Base-by-base conservation (phyloP, 2,797 vertebrate genomes). In the Neosilurus mollespiculum region DNA sequence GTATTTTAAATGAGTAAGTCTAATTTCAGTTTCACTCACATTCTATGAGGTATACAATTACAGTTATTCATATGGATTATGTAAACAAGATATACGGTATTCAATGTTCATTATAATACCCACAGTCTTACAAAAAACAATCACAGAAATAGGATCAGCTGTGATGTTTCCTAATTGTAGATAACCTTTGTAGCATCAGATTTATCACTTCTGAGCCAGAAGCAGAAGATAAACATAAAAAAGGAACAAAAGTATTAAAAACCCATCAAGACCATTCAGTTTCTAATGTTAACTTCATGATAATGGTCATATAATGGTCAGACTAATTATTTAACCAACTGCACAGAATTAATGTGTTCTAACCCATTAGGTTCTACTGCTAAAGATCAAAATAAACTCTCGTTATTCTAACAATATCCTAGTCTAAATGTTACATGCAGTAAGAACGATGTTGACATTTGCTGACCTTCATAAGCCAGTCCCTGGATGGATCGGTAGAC, bases 301-400 rank as follows among this genome's bases (percentile, higher is more conserved):
- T 89, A 86, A 90, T 90, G 54, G 51, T 84, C 84, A 84, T 78
- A 86, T 89, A 90, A 90, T 89, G 88, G 85, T 86, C 66, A 67
- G 82, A 64, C 43, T 89, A 85, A 90, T 90, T 73, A 87, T 89
- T 89, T 87, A 84, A 82, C 83, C 83, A 70, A 84, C 65, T 62
- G 58, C 73, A 84, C 79, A 77, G 73, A 88, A 88, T 67, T 34
- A 65, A 83, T 84, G 84, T 79, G 86, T 87, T 82, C 78, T 70
- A 82, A 83, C 81, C 89, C 86, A 89, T 88, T 88, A 89, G n/a
- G 43, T 80, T 76, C 49, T 72, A 51, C 81, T 62, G 77, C 56
- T 85, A 88, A 86, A 73, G 37, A 54, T 66, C 70, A 71, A 84
- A 87, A 81, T 62, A 51, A 26, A 54, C 30, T 66, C 84, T 85